Base-by-base conservation (phyloP, 1,140 invertebrate genomes). In the Aporrectodea caliginosa region DNA sequence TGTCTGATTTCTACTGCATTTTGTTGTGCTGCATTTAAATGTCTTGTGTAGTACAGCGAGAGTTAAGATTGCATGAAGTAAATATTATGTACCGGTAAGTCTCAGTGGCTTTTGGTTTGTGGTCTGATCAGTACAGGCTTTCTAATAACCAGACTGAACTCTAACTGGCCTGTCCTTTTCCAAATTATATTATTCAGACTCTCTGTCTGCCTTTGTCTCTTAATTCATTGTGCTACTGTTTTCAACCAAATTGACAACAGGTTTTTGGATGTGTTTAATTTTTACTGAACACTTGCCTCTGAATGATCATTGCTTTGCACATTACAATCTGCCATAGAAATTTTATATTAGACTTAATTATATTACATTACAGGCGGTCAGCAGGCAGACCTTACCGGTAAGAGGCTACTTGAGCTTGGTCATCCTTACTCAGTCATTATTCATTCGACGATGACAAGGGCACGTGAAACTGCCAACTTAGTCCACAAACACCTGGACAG, bases 381-480 rank as follows among this genome's bases (percentile, higher is more conserved):
- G 77, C 96, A 98, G 90, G 95, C 96, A 0, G 90, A 92, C 73
- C 85, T 92, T 29, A 96, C 95, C 16, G 96, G 95, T 12, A 30
- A 82, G 69, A 83, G 90, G 30, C 80, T 91, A 27, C 91, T 92
- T 77, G 91, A 92, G 75, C 87, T 98, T 43, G 90, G 91, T 82
- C 90, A 94, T 75, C 93, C 93, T 70, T 98, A 93, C 88, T 92
- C 93, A 34, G 86, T 90, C 30, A 89, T 98, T 68, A 89, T 96
- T 0, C 91, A 92, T 74, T 99, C 97, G 0, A 98, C 95, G 0
- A 97, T 99, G 96, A 92, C 92, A 0, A 89, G 98, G 82, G 97
- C 97, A 0, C 92, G 92, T 82, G 94, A 99, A 88, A 99, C 97
- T 2, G 94, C 94, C 0, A 89, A 91, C 27, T 92, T 98, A 22